Evolutionary conservation across 2,797 vertebrate genomes (phyloP), one percentile per base, ranked within the genome.

Genomic region (Cryptoblepharus egeriae): DNA sequence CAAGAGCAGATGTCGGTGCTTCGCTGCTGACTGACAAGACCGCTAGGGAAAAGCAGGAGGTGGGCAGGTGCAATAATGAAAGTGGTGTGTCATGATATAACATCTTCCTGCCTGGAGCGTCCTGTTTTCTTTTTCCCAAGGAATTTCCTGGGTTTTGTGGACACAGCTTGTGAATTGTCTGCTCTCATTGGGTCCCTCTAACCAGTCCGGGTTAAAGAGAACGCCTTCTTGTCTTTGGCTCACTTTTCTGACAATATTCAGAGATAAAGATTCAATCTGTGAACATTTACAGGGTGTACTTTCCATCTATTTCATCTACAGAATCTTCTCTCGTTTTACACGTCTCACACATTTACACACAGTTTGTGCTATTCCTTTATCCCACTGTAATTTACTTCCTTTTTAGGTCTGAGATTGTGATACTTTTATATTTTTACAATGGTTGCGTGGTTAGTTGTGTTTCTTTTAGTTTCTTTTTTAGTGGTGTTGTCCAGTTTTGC

Each of bases 51-150:
- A 84, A 68, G 28, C 76, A 84, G 76, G 82, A 84, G 82, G 76
- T 68, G 63, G 79, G 82, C 82, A 84, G 82, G 76, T 84, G 76
- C 76, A 84, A 67, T 45, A 74, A 79, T 74, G 76, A 68, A 84
- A 68, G 76, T 79, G 63, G 61, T 84, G 82, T 67, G 49, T 70
- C 24, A 68, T 84, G 82, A 74, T 28, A 70, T 74, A 58, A 79
- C 75, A 79, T 22, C 63, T 75, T 82, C 72, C 73, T 82, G 63
- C 55, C 57, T 45, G 55, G 12, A 82, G 30, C 9, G 35, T 79
- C 70, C 76, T 84, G 82, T 84, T 79, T 74, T 84, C 70, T 74
- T 84, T 79, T 74, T 74, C 70, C 70, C 76, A 82, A 42, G 5
- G 75, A 58, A 78, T 70, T 70, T 75, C 75, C 65, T 79, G 39